Evolutionary conservation across 2,113 vertebrate species (phyloP), one percentile per base, ranked within the genome.

Genomic region (Coturnix japonica): DNA sequence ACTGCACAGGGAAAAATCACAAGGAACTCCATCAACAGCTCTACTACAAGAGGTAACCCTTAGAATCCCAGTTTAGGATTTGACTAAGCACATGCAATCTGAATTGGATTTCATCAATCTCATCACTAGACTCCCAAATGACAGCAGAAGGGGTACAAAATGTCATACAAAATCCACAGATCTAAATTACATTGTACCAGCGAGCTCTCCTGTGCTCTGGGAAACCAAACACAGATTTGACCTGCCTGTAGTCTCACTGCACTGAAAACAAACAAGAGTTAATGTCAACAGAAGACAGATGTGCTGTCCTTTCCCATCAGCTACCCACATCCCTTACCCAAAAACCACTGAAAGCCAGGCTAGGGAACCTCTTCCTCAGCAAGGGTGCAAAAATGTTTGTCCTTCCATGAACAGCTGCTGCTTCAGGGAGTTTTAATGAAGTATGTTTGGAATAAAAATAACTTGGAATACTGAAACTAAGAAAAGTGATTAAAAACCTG

Each of bases 201-300:
- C 61, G 61, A 89, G 66, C 39, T 82, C 76, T 53, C 59, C 67
- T n/a, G 15, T 30, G 3, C 44, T 86, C 43, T 63, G 66, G 86
- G 63, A 93, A 92, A 87, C 49, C 43, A 95, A 91, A 85, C 87
- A 73, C 6, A 46, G 23, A n/a, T 57, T 53, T 72, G 13, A 60
- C 54, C 49, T 87, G 67, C 60, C 39, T 56, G 33, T 28, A 60
- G 28, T 63, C 31, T 89, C 73, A n/a, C 74, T 86, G 57, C 85
- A 91, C 71, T 66, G 63, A 76, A 92, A 94, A 44, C 57, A 78
- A 6, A 23, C 69, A 41, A 79, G 78, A 31, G 71, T 92, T 92
- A 79, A 92, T 85, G 17, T 41, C 87, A 85, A 66, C 11, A 4
- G 30, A 49, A 89, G 63, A 46, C 39, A 75, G 73, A 87, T 54